These are phyloP conservation scores for Hozukius guyotensis DNA, from an alignment of 2,797 vertebrate species.

Conservation along the genomic window DNA sequence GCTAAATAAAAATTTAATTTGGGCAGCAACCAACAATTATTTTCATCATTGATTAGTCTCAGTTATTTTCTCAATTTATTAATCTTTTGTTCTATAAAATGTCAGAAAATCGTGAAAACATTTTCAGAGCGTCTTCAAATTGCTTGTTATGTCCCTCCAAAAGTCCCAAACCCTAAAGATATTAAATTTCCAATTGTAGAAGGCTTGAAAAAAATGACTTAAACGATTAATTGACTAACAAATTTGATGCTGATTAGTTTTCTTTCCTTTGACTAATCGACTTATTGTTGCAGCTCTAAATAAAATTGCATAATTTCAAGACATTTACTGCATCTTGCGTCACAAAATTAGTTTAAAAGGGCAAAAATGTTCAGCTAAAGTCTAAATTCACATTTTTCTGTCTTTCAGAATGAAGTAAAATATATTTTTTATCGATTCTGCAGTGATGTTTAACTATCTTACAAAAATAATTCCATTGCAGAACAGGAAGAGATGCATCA, in stretches of 20 bases:
- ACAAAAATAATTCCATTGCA: not conserved
- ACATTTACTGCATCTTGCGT: not conserved
- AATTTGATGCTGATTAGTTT: not conserved
- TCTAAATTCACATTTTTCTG: not conserved
- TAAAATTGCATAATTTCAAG: too few species aligned
- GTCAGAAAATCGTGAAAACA: not conserved
- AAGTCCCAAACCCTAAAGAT: not conserved
- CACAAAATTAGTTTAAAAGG: not conserved
- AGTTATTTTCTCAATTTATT: not conserved
- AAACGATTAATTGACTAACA: not conserved
- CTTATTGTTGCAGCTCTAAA: not conserved
- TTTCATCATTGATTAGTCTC: not conserved
- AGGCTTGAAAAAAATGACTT: not conserved
- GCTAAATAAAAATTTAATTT: not conserved
- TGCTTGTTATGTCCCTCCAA: not conserved
- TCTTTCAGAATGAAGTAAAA: not conserved
- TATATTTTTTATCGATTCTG: too few species aligned
- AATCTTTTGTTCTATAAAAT: not conserved
- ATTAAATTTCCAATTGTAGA: not conserved
- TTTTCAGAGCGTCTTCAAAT: not conserved
- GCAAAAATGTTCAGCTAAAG: not conserved
- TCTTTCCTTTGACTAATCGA: not conserved
- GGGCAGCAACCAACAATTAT: not conserved
- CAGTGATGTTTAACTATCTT: not conserved
- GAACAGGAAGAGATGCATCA: not conserved